phyloP scores from a whole-genome alignment of 1,140 invertebrate genomes.

The Gonatopus flavifemur region DNA sequence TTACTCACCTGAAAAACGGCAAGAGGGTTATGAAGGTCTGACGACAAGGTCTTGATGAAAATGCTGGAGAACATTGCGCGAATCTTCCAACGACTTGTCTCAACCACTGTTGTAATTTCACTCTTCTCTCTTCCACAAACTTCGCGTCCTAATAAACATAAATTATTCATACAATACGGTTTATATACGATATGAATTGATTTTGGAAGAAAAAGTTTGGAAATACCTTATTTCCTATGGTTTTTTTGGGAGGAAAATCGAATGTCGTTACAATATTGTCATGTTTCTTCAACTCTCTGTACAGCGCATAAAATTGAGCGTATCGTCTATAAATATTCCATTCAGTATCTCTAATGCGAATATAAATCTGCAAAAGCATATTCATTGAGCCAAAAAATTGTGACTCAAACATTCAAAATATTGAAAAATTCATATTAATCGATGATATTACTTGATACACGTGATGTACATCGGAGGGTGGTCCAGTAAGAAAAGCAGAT shows the following conservation, averaged over 20 bases:
- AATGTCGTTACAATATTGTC: constrained; percentile 76
- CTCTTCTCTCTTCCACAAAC: constrained; percentile 77
- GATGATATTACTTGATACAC: constrained; percentile 76
- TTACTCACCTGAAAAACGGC: constrained; percentile 78
- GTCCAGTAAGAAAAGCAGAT: constrained; percentile 83
- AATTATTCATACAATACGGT: constrained; percentile 10
- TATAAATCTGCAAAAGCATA: constrained; percentile 66
- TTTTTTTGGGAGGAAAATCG: constrained; percentile 93
- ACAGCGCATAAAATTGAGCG: constrained; percentile 84
- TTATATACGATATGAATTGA: too few relatives aligned
- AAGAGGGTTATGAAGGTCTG: constrained; percentile 71
- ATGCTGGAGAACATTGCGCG: constrained; percentile 68
- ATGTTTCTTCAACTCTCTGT: constrained; percentile 79
- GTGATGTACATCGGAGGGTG: constrained; percentile 75
- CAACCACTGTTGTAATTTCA: constrained; percentile 77
- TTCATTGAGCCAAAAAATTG: too few relatives aligned
- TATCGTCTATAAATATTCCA: constrained; percentile 94
- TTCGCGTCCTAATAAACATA: constrained; percentile 66
- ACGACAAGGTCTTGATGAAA: constrained; percentile 69
- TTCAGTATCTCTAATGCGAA: constrained; percentile 83
- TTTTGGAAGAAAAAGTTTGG: too few relatives aligned
- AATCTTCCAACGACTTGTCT: constrained; percentile 72
- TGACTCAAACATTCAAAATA: too few relatives aligned
- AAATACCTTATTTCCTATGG: constrained; percentile 87
- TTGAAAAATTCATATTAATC: not conserved